Conservation (phyloP, 2,888 invertebrate species). For the Apodemia zela region DNA sequence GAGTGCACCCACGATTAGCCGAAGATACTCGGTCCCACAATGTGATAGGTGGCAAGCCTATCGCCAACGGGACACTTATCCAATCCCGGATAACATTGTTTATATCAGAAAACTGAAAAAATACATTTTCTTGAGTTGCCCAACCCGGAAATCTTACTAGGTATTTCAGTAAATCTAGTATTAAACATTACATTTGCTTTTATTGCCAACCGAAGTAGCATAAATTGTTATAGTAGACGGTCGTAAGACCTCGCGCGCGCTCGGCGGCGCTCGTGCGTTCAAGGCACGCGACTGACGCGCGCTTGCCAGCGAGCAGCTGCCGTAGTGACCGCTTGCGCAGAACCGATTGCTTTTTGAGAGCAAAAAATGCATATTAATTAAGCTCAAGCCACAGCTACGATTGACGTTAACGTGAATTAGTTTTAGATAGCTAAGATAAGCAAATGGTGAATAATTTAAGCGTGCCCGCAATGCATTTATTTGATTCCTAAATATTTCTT, state of each 20-base stretch:
- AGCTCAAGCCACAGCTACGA: constrained; percentile 29
- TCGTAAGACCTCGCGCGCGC: constrained; percentile 66
- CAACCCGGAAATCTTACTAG: no score
- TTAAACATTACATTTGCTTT: not conserved
- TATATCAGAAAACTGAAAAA: no score
- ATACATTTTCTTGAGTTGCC: no score
- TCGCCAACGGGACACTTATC: no score
- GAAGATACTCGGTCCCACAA: no score
- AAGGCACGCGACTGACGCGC: constrained; percentile 46
- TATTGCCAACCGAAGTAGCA: not conserved
- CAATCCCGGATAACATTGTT: no score
- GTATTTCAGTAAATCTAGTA: no score
- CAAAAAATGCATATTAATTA: constrained; percentile 37
- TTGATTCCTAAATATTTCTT: constrained; percentile 7
- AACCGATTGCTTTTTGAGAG: constrained; percentile 52
- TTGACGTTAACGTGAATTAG: constrained; percentile 25
- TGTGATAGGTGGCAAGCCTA: no score
- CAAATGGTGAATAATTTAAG: constrained; percentile 10
- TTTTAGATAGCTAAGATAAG: constrained; percentile 15
- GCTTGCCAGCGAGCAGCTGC: constrained; percentile 48
- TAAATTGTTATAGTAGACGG: constrained; percentile 35
- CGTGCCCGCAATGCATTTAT: not conserved
- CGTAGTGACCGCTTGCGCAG: constrained; percentile 55
- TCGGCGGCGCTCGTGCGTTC: constrained; percentile 37
- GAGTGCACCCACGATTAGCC: no score